Percentiles rank a stretch among this genome's conserved stretches.
These are phyloP conservation scores for Tetramorium alpestre DNA, from an alignment of 1,140 invertebrate genomes.

Conservation along the genomic window DNA sequence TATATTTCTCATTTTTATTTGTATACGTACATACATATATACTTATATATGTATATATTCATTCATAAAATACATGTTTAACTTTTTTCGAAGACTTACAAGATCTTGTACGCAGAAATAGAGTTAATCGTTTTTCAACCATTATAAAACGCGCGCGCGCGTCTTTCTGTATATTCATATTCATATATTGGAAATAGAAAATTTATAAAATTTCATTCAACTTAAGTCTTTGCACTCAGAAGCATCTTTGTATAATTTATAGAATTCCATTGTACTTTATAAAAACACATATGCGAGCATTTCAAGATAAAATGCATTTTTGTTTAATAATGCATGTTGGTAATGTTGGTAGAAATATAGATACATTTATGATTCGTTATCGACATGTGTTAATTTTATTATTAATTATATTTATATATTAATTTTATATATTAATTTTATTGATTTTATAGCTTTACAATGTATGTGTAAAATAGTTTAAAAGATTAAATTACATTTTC, in stretches of 20 bases:
- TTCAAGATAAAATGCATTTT: neutral
- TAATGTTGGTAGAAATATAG: constrained; percentile 12
- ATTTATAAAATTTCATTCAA: constrained; percentile 23
- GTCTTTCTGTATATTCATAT: neutral
- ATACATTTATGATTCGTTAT: neutral
- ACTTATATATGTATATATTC: neutral
- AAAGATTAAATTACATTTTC: constrained; percentile 23
- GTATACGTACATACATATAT: neutral
- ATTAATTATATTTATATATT: neutral
- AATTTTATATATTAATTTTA: neutral
- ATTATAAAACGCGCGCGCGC: neutral
- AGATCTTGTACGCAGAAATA: neutral
- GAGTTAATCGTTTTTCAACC: neutral
- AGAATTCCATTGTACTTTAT: neutral
- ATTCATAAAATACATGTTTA: constrained; percentile 22
- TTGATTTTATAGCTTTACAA: neutral
- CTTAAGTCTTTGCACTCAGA: neutral
- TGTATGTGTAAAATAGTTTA: constrained; percentile 13
- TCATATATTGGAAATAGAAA: constrained; percentile 11
- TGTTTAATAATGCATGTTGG: neutral
- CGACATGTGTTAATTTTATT: neutral
- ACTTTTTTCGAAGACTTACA: neutral
- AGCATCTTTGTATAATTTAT: neutral
- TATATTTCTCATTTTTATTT: neutral
- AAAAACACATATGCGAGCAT: neutral